Base-by-base conservation (phyloP, 1,140 invertebrate species). In the Pseudomyrmex flavicornis region DNA sequence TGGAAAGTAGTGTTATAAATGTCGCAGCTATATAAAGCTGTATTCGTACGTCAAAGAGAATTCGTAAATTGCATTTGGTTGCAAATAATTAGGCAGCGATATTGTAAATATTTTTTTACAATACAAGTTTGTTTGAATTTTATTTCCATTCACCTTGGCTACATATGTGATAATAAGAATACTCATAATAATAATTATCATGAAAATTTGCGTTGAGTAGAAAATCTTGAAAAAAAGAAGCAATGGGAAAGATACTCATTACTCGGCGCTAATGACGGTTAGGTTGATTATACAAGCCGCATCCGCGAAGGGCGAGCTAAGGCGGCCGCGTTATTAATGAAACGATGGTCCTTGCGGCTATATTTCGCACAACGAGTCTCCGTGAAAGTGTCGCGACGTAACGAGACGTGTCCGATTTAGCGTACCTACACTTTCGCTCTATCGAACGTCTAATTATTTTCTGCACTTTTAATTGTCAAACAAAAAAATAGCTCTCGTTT, bases 401-500 rank as follows among this genome's bases (percentile, higher is more conserved):
- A 80, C 66, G 20, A 75, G 61, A 59, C n/a, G 76, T 59, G 58
- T 82, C 15, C 35, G 70, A 75, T 74, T 62, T 75, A 58, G 13
- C 35, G 56, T 46, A 22, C 26, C 26, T 26, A 26, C 50, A 75
- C 59, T 75, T 75, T 75, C 59, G 79, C 50, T 82, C 15, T 46
- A 75, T 75, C 9, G 50, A 56, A 48, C 48, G 70, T 82, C 59
- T 70, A 65, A 62, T 82, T 82, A 82, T 46, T 75, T 63, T 20
- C 59, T 7, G 20, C n/a, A 75, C n/a, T 54, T 82, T 75, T 82
- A 82, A 82, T 75, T 82, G 75, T 75, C 35, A 22, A n/a, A 8
- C 48, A 35, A 35, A 35, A 35, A 63, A 52, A 4, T 15, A 5
- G 12, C 52, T 79, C 15, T 13, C 35, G n/a, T 8, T 15, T 13